Base-by-base conservation (phyloP, 2,888 invertebrate species). In the Steromphala cineraria region DNA sequence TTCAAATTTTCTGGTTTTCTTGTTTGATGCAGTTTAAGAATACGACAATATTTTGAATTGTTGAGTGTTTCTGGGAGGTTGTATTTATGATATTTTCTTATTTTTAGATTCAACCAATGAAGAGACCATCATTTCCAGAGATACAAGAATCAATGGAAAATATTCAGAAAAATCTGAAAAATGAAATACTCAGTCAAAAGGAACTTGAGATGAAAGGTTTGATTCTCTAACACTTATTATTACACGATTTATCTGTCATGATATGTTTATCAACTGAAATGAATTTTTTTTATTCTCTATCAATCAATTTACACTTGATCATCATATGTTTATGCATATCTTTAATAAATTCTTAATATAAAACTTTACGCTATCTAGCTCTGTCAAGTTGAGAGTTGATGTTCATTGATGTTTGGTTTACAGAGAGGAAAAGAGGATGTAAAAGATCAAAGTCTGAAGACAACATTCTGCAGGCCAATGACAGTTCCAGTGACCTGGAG, bases 101-200 rank as follows among this genome's bases (percentile, higher is more conserved):
- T 93, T 94, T n/a, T 0, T 94, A 97, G 97, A 97, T 97, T 94
- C 97, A 98, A 93, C 96, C 97, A 36, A 96, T 96, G 92, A 97
- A 92, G 85, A 96, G 98, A 89, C 98, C 98, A 82, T 96, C 96
- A 88, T 98, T 98, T 94, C 95, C 95, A 62, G 97, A 98, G 93
- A 96, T 97, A 92, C 95, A 95, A 89, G 95, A 95, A 89, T 96
- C 91, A 15, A 91, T 95, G 82, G 94, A 95, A 79, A 90, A 91
- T 80, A 91, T 94, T 81, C 89, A 93, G 78, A 84, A 87, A 75
- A 89, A 87, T 80, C 82, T 91, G 62, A 82, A 87, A 75, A 88
- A 86, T 80, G 89, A 89, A 74, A 81, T 84, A 21, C 75, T 82
- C 10, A 75, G 52, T 77, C 71, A 75, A 56, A 53, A 79, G n/a